Evolutionary conservation across 2,888 invertebrate genomes (phyloP).

Genomic region (Nemurella pictetii): DNA sequence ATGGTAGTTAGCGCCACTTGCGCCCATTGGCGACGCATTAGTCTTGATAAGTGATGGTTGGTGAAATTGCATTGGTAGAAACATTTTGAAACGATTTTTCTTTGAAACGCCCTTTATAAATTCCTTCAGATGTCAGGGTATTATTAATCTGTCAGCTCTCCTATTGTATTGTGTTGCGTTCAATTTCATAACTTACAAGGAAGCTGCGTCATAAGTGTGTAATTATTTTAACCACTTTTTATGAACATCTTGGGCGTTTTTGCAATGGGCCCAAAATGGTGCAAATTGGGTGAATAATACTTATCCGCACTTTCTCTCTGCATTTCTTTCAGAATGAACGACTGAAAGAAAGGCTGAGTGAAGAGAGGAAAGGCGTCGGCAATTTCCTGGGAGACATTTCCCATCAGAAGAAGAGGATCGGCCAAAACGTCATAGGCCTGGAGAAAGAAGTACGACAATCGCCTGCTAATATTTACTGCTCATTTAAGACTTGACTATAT

Average conservation of each 20-base stretch:
- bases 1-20: background rate
- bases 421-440: constrained; percentile 53
- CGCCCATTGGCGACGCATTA: background rate
- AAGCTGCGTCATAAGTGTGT: background rate
- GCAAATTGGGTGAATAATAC: background rate
- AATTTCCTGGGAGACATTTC: constrained; percentile 50
- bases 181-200: background rate
- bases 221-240: background rate
- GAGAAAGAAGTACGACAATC: constrained; percentile 50
- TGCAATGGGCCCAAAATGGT: background rate
- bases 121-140: background rate
- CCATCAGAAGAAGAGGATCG: constrained; percentile 52
- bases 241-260: background rate
- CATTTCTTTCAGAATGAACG: constrained; percentile 56
- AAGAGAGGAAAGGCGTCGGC: constrained; percentile 57
- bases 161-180: background rate
- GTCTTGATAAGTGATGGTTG: background rate
- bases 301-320: background rate
- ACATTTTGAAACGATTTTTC: background rate
- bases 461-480: background rate
- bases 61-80: background rate
- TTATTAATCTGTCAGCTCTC: background rate
- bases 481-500: background rate
- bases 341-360: constrained; percentile 59
- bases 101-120: background rate